These are phyloP conservation scores for Agrenia bidenticulata DNA, from an alignment of 2,888 invertebrate genomes.

Conservation along the genomic window DNA sequence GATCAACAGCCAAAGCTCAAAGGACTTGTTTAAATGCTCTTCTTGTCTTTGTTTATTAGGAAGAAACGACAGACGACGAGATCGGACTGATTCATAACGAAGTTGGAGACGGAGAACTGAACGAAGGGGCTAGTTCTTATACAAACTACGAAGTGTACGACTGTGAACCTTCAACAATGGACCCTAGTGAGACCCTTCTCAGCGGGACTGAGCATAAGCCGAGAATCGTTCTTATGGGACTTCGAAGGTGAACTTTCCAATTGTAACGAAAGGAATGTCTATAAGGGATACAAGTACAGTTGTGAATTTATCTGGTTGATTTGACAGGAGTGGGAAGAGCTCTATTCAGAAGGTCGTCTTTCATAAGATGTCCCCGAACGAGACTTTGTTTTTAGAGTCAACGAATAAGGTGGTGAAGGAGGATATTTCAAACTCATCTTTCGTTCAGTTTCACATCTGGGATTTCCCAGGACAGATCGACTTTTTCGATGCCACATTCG, in stretches of 20 bases:
- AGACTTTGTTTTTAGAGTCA: slow-evolving; percentile 96
- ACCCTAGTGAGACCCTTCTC: slow-evolving; percentile 67
- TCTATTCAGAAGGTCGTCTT: slow-evolving; percentile 99
- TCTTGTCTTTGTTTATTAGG: slow-evolving; percentile 17
- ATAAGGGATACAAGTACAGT: not conserved
- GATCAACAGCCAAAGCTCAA: too few relatives aligned
- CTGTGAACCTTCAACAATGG: slow-evolving; percentile 59
- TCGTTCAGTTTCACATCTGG: slow-evolving; percentile 99
- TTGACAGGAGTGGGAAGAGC: slow-evolving; percentile 91
- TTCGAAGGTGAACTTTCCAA: slow-evolving; percentile 68
- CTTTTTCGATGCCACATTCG: slow-evolving; percentile 93
- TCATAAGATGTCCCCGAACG: slow-evolving; percentile 99
- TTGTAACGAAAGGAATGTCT: not conserved
- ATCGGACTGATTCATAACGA: slow-evolving; percentile 24
- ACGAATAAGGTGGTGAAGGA: slow-evolving; percentile 98
- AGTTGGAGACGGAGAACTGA: slow-evolving; percentile 47
- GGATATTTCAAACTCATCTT: slow-evolving; percentile 94
- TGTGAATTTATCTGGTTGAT: slow-evolving; percentile 6
- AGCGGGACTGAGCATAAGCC: slow-evolving; percentile 78
- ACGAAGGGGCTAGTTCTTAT: slow-evolving; percentile 68
- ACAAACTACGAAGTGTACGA: slow-evolving; percentile 89
- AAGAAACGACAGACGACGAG: slow-evolving; percentile 35
- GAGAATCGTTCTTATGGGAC: slow-evolving; percentile 89
- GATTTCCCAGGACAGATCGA: slow-evolving; percentile 99
- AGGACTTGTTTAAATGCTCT: not conserved